These are phyloP conservation scores for Stratiomys singularior DNA, from an alignment of 2,888 invertebrate species.

Conservation along the genomic window DNA sequence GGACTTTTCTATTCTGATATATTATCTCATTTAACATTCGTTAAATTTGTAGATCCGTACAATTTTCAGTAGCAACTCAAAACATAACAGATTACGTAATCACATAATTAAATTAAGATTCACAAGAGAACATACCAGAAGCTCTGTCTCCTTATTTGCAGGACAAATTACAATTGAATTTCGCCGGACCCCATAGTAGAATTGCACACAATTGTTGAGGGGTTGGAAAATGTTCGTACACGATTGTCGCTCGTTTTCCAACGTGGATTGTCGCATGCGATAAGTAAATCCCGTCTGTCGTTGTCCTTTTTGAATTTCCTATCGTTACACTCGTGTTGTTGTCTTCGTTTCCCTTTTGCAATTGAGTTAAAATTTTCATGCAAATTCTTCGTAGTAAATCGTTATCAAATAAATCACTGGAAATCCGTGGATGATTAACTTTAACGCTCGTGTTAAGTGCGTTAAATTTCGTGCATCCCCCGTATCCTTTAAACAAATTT, in stretches of 20 bases:
- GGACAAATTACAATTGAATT: constrained; percentile 62
- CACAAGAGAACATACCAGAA: constrained; percentile 46
- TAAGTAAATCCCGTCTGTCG: not conserved
- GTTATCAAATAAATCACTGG: constrained; percentile 53
- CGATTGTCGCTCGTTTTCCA: not conserved
- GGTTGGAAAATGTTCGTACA: not conserved
- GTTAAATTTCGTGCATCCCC: constrained; percentile 44
- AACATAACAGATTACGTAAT: constrained; percentile 50
- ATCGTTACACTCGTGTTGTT: constrained; percentile 3
- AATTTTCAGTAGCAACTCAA: constrained; percentile 20
- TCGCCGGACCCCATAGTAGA: not conserved
- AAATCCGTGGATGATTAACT: constrained; percentile 52
- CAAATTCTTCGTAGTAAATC: constrained; percentile 50
- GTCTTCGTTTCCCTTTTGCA: constrained; percentile 15
- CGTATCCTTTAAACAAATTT: constrained; percentile 3
- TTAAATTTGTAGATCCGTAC: not conserved
- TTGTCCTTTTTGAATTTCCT: constrained; percentile 22
- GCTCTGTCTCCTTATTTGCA: constrained; percentile 60
- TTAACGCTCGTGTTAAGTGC: constrained; percentile 42
- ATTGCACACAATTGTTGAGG: not conserved
- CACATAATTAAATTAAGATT: constrained; percentile 51
- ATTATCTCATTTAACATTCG: constrained; percentile 6
- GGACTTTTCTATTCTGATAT: no score
- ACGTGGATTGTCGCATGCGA: not conserved
- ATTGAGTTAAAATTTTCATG: constrained; percentile 49